Conservation (phyloP, 2,113 vertebrate species). For the Sinosuthora webbiana region DNA sequence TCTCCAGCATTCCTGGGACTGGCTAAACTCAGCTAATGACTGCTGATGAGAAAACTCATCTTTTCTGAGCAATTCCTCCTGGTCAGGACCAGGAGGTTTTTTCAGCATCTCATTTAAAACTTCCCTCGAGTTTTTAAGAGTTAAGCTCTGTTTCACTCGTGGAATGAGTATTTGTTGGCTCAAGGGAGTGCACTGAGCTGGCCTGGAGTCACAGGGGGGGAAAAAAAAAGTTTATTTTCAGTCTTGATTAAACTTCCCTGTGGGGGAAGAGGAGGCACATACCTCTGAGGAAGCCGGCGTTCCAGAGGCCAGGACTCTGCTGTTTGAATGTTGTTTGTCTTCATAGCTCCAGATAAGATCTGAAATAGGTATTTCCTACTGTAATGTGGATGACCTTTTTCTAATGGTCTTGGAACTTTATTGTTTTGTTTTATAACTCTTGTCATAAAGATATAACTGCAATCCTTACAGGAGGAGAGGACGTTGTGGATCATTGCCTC, state of each 20-base stretch:
- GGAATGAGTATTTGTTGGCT: background rate
- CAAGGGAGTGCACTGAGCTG: background rate
- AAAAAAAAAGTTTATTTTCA: background rate
- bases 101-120: background rate
- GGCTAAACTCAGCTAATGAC: background rate
- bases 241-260: background rate
- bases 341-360: background rate
- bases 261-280: background rate
- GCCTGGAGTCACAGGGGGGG: background rate
- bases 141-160: background rate
- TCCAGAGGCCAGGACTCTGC: background rate
- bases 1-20: background rate
- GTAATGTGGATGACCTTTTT: background rate
- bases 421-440: background rate
- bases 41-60: background rate
- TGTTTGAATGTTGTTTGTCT: background rate
- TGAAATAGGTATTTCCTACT: background rate
- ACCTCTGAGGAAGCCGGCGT: background rate
- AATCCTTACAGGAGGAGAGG: accelerated
- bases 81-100: background rate
- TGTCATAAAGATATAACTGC: background rate
- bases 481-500: background rate
- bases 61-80: background rate
- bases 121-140: background rate
- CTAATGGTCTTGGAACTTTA: background rate